Conservation (phyloP, 2,797 vertebrate genomes). For the Tamandua tetradactyla region DNA sequence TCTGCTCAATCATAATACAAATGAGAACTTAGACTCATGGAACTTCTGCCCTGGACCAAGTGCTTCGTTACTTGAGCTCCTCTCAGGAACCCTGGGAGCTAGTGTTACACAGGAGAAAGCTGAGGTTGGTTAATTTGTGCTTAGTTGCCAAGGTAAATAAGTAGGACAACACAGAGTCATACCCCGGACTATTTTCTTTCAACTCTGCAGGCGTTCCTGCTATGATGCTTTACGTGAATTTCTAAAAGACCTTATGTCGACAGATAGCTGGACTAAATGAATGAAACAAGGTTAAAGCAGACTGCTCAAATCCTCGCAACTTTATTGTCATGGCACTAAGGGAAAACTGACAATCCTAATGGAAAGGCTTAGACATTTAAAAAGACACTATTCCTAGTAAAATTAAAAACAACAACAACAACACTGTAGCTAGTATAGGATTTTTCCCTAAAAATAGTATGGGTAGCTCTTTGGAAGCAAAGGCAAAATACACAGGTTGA, state of each 20-base stretch:
- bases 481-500: background rate
- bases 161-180: background rate
- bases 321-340: background rate
- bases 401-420: too few relatives aligned
- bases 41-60: background rate
- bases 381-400: background rate
- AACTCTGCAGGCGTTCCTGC: background rate
- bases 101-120: background rate
- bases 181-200: background rate
- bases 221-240: background rate
- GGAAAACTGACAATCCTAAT: background rate
- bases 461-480: background rate
- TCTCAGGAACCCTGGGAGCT: background rate
- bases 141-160: background rate
- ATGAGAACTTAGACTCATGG: rapidly evolving
- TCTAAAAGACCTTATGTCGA: background rate
- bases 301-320: background rate
- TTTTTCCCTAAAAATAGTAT: background rate
- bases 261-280: background rate
- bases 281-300: background rate
- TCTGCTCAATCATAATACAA: background rate
- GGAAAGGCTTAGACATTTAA: background rate
- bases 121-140: background rate
- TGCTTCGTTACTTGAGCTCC: background rate
- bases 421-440: background rate